These are phyloP conservation scores for Morone chrysops DNA, from an alignment of 2,113 vertebrate genomes.

Conservation along the genomic window DNA sequence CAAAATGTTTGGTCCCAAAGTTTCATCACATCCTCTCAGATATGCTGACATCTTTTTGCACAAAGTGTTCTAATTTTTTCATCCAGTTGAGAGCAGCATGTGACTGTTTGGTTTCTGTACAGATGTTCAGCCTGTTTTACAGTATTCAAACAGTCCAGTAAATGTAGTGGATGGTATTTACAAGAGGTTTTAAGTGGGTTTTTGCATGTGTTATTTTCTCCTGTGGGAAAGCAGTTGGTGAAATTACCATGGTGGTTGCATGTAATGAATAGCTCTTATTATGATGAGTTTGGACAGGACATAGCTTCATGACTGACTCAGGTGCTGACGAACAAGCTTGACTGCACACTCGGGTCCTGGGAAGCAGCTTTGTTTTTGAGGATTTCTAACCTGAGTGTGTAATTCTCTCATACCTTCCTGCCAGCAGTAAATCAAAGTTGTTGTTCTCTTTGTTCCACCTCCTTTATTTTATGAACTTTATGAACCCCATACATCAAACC, in stretches of 20 bases:
- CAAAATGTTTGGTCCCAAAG: not conserved
- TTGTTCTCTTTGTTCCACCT: constrained; percentile 45
- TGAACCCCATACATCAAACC: constrained; percentile 51
- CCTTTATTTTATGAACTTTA: constrained; percentile 49
- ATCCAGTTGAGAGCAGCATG: constrained; percentile 3
- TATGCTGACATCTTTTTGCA: not conserved
- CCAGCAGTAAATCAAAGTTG: constrained; percentile 56
- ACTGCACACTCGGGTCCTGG: not conserved
- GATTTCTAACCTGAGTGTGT: constrained; percentile 6
- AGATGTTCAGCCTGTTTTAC: constrained; percentile 57
- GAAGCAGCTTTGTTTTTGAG: constrained; percentile 8
- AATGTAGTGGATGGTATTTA: constrained; percentile 55
- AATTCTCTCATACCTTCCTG: constrained; percentile 36
- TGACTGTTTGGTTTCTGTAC: constrained; percentile 27
- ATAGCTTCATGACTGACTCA: constrained; percentile 6
- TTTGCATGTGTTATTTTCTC: constrained; percentile 27
- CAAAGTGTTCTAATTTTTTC: not conserved
- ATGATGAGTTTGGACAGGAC: constrained; percentile 7
- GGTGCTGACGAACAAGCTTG: not conserved
- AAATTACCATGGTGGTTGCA: not conserved
- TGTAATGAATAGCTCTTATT: constrained; percentile 24
- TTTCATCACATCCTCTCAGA: not conserved
- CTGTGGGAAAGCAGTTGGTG: constrained; percentile 19
- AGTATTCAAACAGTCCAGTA: constrained; percentile 33
- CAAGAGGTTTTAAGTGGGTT: constrained; percentile 33